phyloP scores from a whole-genome alignment of 2,113 vertebrate genomes.

The Chaenocephalus aceratus region DNA sequence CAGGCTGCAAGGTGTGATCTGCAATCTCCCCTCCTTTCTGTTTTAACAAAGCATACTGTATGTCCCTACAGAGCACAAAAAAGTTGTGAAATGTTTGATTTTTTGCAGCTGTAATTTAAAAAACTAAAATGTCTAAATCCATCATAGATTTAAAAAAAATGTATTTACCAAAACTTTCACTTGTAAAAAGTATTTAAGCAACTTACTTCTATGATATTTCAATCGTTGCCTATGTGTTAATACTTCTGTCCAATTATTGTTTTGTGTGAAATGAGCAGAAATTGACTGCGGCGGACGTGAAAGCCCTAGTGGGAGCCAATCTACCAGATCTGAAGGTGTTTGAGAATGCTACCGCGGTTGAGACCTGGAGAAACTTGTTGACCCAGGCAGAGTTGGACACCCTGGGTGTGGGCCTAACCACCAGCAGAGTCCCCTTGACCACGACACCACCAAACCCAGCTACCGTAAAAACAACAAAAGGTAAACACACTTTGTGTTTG shows the following conservation, averaged over 20 bases:
- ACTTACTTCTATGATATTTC: background rate
- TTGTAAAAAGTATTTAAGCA: background rate
- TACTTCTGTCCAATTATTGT: background rate
- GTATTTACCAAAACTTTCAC: no score
- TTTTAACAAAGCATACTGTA: background rate
- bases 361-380: slow-evolving; percentile 36
- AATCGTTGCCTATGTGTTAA: background rate
- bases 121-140: background rate
- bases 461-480: background rate
- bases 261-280: slow-evolving; percentile 32
- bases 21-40: no score
- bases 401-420: slow-evolving; percentile 13
- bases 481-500: background rate
- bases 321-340: slow-evolving; percentile 40
- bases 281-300: slow-evolving; percentile 26
- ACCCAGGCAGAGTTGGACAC: slow-evolving; percentile 26
- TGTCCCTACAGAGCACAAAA: background rate
- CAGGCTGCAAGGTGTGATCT: background rate
- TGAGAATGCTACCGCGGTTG: background rate
- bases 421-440: background rate
- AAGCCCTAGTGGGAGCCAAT: slow-evolving; percentile 2
- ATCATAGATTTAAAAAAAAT: background rate
- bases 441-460: background rate
- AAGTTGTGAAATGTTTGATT: background rate
- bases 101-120: no score